Base-by-base conservation (phyloP, 2,797 vertebrate species). In the Catamblyrhynchus diadema region DNA sequence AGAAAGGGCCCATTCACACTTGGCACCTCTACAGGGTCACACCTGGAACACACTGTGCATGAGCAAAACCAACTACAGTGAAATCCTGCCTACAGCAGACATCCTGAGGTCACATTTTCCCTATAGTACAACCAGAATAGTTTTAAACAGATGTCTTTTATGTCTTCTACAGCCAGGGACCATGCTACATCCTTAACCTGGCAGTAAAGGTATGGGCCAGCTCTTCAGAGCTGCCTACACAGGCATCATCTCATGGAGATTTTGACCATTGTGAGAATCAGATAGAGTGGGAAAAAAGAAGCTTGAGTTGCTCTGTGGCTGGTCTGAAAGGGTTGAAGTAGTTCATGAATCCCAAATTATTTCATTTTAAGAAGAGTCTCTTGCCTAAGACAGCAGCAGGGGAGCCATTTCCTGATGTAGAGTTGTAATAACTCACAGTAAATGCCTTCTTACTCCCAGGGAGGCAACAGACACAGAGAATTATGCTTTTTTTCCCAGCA, bases 381-480 rank as follows among this genome's bases (percentile, higher is more conserved):
- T 91, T 77, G 24, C 37, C 8, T 72, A 56, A 73, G 39, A 93
- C 48, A 64, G 65, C 69, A 93, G 15, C 61, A 70, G 28, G 61
- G 93, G 81, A 70, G 41, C 48, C 39, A 48, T 86, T 90, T 97
- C 67, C 59, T 93, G 81, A 80, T 78, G 86, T 20, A 78, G 64
- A 70, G 41, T 44, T 86, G 84, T 79, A 96, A 97, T 95, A 93
- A 95, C 51, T 91, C 78, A 90, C 59, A 66, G 32, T 67, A 62
- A 81, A 82, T 2, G 25, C 59, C 77, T 79, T 64, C 80, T 83
- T 89, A 33, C 69, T 95, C 83, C 72, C 44, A 94, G 33, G 57
- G 77, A 96, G 70, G 87, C 56, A 86, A 86, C 53, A 67, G 60
- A 56, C n/a, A 37, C 28, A 69, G 65, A 78, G 23, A 88, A 80